Evolutionary conservation across 2,888 invertebrate genomes (phyloP), one percentile per base, ranked within the genome.

Genomic region (Eilema depressum): DNA sequence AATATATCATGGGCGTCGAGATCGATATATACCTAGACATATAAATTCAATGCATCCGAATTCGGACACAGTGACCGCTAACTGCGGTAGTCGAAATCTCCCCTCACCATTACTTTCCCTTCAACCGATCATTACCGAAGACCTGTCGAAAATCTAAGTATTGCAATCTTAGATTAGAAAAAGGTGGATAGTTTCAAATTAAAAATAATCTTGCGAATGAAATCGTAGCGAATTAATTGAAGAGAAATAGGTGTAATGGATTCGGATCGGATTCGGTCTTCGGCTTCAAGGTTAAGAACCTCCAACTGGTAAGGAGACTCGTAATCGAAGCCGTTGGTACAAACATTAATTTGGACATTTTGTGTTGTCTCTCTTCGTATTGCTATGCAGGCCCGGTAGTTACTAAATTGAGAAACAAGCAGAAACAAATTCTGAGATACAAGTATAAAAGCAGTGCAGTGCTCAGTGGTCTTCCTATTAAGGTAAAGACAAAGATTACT

Each of bases 91-190:
- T 82, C 84, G 76, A 86, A 85, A 84, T 83, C 84, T 74, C 81
- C 83, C 81, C 81, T 81, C 78, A 66, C 83, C 83, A 84, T 87
- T 86, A 85, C 83, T 82, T n/a, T 79, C 79, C 81, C 82, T 77
- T 68, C 80, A 75, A 76, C 74, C 86, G 85, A 87, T 89, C 88
- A 88, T 89, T 89, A 88, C 85, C 80, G 85, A 84, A 84, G 85
- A 87, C 83, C 87, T 81, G 83, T 72, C 75, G 78, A 77, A 79
- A 81, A 80, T 75, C 77, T 74, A 74, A 76, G 81, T 79, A 77
- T 80, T 37, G 5, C 12, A 37, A 76, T 71, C 73, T 64, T 69
- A 65, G 83, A 82, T 66, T 73, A 63, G 11, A 65, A 7, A 66
- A 74, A 41, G 1, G 0, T 64, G 75, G 78, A 77, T 74, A 62